Conservation (phyloP, 2,888 invertebrate genomes). For the Pammene aurita region DNA sequence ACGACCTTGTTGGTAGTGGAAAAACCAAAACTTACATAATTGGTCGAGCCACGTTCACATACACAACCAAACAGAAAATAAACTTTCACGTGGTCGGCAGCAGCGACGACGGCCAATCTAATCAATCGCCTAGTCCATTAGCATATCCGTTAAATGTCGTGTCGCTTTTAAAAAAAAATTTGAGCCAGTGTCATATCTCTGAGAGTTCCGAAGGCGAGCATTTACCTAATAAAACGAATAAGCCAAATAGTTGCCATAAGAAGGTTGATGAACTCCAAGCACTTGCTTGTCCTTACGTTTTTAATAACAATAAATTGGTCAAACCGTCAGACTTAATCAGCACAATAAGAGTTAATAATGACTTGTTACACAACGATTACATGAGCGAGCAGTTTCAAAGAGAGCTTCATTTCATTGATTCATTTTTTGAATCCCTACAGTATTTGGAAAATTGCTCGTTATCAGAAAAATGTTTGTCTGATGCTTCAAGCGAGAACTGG, state of each 20-base stretch:
- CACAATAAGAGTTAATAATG: conserved; percentile 68
- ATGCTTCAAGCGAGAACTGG: conserved; percentile 60
- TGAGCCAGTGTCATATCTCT: conserved; percentile 50
- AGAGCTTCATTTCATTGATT: conserved; percentile 78
- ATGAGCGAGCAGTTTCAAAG: conserved; percentile 75
- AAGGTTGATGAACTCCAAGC: conserved; percentile 59
- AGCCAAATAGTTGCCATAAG: conserved; percentile 47
- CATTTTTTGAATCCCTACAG: conserved; percentile 77
- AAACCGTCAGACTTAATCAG: conserved; percentile 78
- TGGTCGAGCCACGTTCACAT: conserved; percentile 70
- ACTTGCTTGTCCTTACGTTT: conserved; percentile 60
- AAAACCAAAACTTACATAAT: conserved; percentile 68
- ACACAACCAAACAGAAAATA: conserved; percentile 72
- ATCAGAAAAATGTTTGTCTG: conserved; percentile 60
- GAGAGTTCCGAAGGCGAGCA: conserved; percentile 43
- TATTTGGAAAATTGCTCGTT: conserved; percentile 72
- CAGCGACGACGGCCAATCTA: conserved; percentile 54
- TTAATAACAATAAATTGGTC: conserved; percentile 66
- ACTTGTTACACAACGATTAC: conserved; percentile 65
- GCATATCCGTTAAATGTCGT: conserved; percentile 71
- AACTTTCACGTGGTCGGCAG: conserved; percentile 67
- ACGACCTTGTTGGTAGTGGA: conserved; percentile 48
- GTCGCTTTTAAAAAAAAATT: conserved; percentile 68
- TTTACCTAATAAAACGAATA: conserved; percentile 48
- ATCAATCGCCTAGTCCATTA: conserved; percentile 60